phyloP scores from a whole-genome alignment of 2,888 invertebrate genomes.

The Marasmarcha lunaedactyla region DNA sequence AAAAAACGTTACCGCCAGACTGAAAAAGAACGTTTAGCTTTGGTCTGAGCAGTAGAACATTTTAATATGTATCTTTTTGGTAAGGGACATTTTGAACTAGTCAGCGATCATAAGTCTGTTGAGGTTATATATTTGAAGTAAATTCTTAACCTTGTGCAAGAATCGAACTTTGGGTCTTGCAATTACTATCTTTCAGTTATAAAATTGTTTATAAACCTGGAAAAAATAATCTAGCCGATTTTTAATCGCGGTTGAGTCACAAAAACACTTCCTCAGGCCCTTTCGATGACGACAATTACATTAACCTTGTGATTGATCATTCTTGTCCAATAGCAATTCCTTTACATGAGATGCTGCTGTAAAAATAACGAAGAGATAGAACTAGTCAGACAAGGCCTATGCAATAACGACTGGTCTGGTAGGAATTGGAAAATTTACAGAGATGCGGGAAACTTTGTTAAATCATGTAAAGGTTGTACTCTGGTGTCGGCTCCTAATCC shows the following conservation, averaged over 20 bases:
- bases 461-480: constrained; percentile 11
- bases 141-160: constrained; percentile 9
- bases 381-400: constrained; percentile 1
- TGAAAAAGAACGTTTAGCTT: constrained; percentile 5
- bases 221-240: too few relatives aligned
- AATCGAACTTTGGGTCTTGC: constrained; percentile 9
- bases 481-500: constrained; percentile 8
- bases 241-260: too few relatives aligned
- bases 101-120: constrained; percentile 2
- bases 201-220: constrained; percentile 5
- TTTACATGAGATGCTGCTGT: too few relatives aligned
- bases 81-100: constrained; percentile 3
- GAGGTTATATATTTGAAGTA: constrained; percentile 1
- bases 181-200: constrained; percentile 5
- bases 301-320: constrained; percentile 4
- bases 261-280: constrained; percentile 4
- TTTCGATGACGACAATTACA: constrained; percentile 1
- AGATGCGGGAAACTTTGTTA: constrained; percentile 7
- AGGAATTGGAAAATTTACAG: constrained; percentile 10
- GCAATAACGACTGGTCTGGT: constrained; percentile 8
- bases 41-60: constrained; percentile 7
- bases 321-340: too few relatives aligned
- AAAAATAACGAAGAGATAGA: constrained; percentile 3
- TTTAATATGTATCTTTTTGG: constrained; percentile 5
- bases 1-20: constrained; percentile 4